Evolutionary conservation across 2,797 vertebrate species (phyloP), one percentile per base, ranked within the genome.

Genomic region (Rhyacichthys aspro): DNA sequence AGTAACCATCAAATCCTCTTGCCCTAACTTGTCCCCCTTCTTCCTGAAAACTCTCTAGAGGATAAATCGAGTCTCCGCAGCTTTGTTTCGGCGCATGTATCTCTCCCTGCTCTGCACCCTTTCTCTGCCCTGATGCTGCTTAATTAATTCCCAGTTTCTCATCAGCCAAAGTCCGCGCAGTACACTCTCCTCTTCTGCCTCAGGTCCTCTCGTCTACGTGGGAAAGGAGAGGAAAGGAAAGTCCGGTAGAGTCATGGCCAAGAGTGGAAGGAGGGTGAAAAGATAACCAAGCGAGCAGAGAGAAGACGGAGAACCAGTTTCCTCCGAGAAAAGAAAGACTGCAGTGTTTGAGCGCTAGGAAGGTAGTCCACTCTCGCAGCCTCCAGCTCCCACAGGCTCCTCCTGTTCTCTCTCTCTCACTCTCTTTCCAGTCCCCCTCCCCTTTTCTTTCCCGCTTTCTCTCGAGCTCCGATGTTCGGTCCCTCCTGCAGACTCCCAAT

Each of bases 251-350:
- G 83, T 88, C 85, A 88, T 78, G 68, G 79, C 73, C 59, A 54
- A 62, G 59, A 9, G 16, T 17, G 58, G 56, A 60, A 53, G 2
- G 50, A 42, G 70, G 32, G 39, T 49, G 41, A 56, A 61, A 67
- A 59, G 58, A 19, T n/a, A 19, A 42, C 63, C 63, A 72, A 68
- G 70, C 41, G 12, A 48, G 58, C 52, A 68, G 72, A 54, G 52
- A 54, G 59, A 62, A 77, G 70, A 69, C 61, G 73, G 14, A 69
- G 83, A 76, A 81, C 7, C 65, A 70, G 84, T 84, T 88, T 84
- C 88, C 78, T 90, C 72, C 57, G 74, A 84, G 86, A 74, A 83
- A 83, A 86, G 86, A 88, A 86, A 89, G 84, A 92, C 89, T 88
- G 89, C 91, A 88, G 86, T 88, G 87, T 89, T 85, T 81, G 81